Percentiles rank a stretch among this genome's conserved stretches.
Conservation (phyloP, 1,140 invertebrate species). For the Amphibalanus amphitrite region DNA sequence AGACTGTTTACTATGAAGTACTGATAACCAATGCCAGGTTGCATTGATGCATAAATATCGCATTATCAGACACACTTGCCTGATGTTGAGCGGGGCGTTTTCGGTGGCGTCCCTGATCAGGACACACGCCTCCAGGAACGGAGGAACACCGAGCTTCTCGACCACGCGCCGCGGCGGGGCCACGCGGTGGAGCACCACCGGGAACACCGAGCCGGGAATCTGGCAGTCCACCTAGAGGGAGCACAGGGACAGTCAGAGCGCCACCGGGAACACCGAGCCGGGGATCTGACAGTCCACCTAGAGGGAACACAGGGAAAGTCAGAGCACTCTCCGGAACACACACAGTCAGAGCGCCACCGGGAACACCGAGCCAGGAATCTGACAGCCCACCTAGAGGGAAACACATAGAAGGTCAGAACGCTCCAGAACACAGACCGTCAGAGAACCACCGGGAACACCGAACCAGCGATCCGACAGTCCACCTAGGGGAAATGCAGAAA, state of each 20-base stretch:
- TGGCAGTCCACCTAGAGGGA: constrained; percentile 75
- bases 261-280: constrained; percentile 55
- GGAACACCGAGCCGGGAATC: constrained; percentile 32
- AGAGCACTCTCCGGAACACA: constrained; percentile 46
- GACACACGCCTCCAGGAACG: background rate
- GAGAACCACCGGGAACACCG: no score
- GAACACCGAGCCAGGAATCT: constrained; percentile 52
- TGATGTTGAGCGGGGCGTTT: background rate
- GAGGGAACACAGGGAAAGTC: no score
- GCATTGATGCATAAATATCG: no score
- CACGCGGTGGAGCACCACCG: background rate
- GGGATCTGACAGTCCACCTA: constrained; percentile 64
- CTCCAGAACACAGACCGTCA: no score
- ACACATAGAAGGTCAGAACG: background rate
- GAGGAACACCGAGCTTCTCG: background rate
- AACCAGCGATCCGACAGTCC: no score
- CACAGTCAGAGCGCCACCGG: no score
- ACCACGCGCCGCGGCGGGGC: background rate
- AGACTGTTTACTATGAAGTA: no score
- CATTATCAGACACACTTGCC: no score
- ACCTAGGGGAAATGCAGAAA: no score
- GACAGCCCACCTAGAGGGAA: constrained; percentile 51
- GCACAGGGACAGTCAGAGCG: no score
- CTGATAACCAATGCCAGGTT: no score
- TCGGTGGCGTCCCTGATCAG: background rate